Evolutionary conservation across 2,113 vertebrate genomes (phyloP).

Genomic region (Scolopax mira): DNA sequence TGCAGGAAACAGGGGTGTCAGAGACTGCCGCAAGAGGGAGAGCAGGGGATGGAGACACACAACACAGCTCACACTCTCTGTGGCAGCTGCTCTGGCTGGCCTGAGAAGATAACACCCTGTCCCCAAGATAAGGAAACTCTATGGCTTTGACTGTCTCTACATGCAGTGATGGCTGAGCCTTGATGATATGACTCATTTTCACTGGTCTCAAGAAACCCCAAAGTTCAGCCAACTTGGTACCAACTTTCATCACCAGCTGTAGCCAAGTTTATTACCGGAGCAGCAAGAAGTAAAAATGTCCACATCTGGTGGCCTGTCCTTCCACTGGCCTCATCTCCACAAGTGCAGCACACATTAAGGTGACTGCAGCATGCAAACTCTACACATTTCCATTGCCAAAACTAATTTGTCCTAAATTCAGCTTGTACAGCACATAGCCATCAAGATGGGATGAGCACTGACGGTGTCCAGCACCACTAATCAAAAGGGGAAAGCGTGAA

Average conservation of each 20-base stretch:
- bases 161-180: fast-evolving
- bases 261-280: not conserved
- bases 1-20: no score
- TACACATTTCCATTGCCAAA: not conserved
- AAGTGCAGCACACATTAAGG: not conserved
- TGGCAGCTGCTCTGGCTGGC: not conserved
- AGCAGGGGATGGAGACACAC: fast-evolving
- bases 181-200: not conserved
- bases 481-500: not conserved
- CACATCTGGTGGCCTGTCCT: not conserved
- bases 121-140: not conserved
- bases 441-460: not conserved
- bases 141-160: not conserved
- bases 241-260: not conserved
- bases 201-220: not conserved
- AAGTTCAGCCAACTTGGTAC: not conserved
- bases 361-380: not conserved
- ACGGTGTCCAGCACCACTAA: not conserved
- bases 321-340: not conserved
- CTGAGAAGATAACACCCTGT: fast-evolving
- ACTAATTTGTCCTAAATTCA: fast-evolving
- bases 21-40: not conserved
- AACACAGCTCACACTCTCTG: not conserved
- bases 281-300: not conserved
- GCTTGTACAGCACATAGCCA: not conserved